phyloP scores from a whole-genome alignment of 1,140 invertebrate species.

The Lucilia sericata region DNA sequence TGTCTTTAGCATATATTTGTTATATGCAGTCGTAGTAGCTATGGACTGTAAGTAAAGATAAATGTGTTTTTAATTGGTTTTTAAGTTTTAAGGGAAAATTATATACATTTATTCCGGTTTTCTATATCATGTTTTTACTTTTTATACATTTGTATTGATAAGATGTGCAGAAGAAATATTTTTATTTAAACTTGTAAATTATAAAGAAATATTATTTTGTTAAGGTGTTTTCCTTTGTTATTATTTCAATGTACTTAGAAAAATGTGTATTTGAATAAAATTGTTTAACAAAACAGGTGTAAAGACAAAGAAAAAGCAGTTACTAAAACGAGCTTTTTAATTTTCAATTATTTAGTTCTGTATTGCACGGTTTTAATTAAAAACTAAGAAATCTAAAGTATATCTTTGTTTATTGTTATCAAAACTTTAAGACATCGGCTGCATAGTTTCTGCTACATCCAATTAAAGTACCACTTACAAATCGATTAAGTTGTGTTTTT shows the following conservation, averaged over 20 bases:
- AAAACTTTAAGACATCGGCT: too few relatives aligned
- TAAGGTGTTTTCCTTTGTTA: not conserved
- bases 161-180: not conserved
- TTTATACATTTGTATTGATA: not conserved
- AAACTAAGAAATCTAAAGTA: too few relatives aligned
- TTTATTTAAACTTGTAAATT: not conserved
- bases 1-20: not conserved
- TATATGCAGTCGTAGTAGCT: not conserved
- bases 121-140: not conserved
- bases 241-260: too few relatives aligned
- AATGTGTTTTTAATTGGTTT: conserved; percentile 29
- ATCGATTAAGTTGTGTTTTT: conserved; percentile 34
- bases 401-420: too few relatives aligned
- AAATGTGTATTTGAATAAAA: too few relatives aligned
- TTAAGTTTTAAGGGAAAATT: conserved; percentile 13
- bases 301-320: too few relatives aligned
- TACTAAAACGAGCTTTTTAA: too few relatives aligned
- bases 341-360: too few relatives aligned
- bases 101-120: conserved; percentile 9
- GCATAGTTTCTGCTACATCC: not conserved
- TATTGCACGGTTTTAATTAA: too few relatives aligned
- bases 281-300: not conserved
- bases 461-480: conserved; percentile 24
- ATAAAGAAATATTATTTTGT: not conserved
- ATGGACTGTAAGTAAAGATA: conserved; percentile 17